Evolutionary conservation across 2,113 vertebrate genomes (phyloP).

Genomic region (Rhinoderma darwinii): DNA sequence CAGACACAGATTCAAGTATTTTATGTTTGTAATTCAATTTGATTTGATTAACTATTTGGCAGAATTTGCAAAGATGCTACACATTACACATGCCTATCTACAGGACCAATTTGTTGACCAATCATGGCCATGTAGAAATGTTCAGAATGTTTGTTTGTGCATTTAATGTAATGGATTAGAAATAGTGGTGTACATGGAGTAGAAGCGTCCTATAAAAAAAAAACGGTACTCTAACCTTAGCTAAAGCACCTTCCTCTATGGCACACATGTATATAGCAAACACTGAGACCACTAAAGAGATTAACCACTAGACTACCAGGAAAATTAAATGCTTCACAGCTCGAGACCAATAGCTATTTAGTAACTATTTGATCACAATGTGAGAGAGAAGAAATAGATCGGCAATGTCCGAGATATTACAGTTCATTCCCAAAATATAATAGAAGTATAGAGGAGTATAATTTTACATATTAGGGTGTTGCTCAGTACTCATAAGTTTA

Average conservation of each 20-base stretch:
- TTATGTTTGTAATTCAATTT: not conserved
- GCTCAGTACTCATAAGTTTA: no score
- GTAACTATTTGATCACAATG: no score
- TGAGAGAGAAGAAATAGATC: no score
- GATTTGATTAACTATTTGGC: not conserved
- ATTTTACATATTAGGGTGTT: no score
- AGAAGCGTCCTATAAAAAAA: not conserved
- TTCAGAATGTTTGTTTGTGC: not conserved
- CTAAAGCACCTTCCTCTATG: not conserved
- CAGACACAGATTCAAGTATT: not conserved
- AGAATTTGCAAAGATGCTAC: not conserved
- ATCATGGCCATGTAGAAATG: not conserved
- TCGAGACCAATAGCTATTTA: no score
- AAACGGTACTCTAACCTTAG: not conserved
- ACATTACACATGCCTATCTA: not conserved
- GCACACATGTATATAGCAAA: not conserved
- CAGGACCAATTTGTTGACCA: not conserved
- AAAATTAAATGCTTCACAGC: no score
- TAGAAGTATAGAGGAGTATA: no score
- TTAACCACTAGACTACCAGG: not conserved
- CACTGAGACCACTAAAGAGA: not conserved
- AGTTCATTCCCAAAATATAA: no score
- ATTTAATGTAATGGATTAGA: not conserved
- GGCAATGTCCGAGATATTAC: no score
- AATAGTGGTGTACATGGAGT: not conserved